Percentiles rank a stretch among this genome's conserved stretches.
These are phyloP conservation scores for Chamaedrilus cognettii DNA, from an alignment of 2,888 invertebrate species.

Conservation along the genomic window DNA sequence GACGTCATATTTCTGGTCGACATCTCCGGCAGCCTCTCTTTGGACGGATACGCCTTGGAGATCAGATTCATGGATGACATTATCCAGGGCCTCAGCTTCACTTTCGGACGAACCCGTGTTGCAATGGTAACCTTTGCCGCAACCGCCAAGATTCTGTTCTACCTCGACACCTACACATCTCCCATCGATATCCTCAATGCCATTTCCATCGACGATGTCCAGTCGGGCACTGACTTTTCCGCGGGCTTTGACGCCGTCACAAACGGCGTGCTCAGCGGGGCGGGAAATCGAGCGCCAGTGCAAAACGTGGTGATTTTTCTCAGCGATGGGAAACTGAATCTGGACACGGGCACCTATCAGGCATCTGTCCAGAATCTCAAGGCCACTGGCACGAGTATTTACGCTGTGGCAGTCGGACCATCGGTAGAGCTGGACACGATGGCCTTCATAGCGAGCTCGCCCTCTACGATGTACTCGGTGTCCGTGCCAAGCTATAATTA, in stretches of 20 bases:
- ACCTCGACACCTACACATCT: constrained; percentile 30
- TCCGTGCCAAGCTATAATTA: constrained; percentile 10
- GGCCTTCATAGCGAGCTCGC: constrained; percentile 18
- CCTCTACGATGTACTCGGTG: constrained; percentile 8
- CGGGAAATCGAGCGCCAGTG: constrained; percentile 21
- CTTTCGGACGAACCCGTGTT: constrained; percentile 26
- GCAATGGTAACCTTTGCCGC: constrained; percentile 31
- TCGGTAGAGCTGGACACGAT: constrained; percentile 14
- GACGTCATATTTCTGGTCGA: constrained; percentile 36
- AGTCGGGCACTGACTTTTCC: constrained; percentile 30
- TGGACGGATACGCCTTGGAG: constrained; percentile 25
- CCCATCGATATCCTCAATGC: constrained; percentile 35
- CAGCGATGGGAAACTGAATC: constrained; percentile 30
- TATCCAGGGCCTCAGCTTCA: constrained; percentile 35
- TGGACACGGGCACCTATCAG: constrained; percentile 3
- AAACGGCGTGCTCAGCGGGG: constrained; percentile 14
- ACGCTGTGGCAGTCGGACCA: constrained; percentile 17
- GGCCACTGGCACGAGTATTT: constrained; percentile 13
- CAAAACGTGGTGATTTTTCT: constrained; percentile 26
- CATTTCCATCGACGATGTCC: constrained; percentile 28
- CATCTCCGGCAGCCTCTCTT: constrained; percentile 33
- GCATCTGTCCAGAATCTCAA: not conserved
- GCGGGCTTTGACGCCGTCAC: constrained; percentile 17
- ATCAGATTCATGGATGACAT: constrained; percentile 28
- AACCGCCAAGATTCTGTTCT: constrained; percentile 22